Base-by-base conservation (phyloP, 2,797 vertebrate genomes). In the Siniperca scherzeri region DNA sequence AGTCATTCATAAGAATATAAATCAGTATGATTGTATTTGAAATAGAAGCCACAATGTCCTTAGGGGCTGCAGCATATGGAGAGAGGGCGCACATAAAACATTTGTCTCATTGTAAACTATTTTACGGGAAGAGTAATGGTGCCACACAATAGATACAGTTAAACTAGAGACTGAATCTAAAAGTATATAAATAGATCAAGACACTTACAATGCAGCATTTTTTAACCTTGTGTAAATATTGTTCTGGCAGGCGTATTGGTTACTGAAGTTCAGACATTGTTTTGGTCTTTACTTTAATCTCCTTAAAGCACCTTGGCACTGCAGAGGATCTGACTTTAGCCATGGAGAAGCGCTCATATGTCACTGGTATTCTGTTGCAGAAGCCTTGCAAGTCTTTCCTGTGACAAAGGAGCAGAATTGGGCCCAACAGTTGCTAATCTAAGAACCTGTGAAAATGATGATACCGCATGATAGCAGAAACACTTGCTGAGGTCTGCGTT, bases 331-430 rank as follows among this genome's bases (percentile, higher is more conserved):
- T 78, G 64, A 88, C 86, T 93, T 94, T 94, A 94, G 94, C 91
- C 21, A 59, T 91, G 94, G 94, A 94, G 94, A 89, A 94, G 92
- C 78, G 91, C 91, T 95, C 92, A 94, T 82, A 67, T 96, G 94
- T 94, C 95, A 86, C 82, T 93, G 93, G 89, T 85, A 91, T 93
- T 87, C 82, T 86, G 84, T 82, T 90, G 83, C 88, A 92, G 93
- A 89, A 89, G 89, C 91, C 81, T 91, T 84, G 83, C 82, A 94
- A 91, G 91, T 87, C 91, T 94, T 93, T 93, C 80, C 86, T 87
- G 82, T 94, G 93, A 93, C 93, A 94, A 94, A 95, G 85, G 79
- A 91, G 81, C 74, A 91, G 75, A 88, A 89, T 67, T 87, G 86
- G 83, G 80, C 78, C 69, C 60, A 82, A 85, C 94, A 92, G 92